A percentile compares a stretch with the other conserved stretches of the same genome.
These are phyloP conservation scores for Lordiphosa collinella DNA, from an alignment of 1,140 invertebrate genomes.

Conservation along the genomic window DNA sequence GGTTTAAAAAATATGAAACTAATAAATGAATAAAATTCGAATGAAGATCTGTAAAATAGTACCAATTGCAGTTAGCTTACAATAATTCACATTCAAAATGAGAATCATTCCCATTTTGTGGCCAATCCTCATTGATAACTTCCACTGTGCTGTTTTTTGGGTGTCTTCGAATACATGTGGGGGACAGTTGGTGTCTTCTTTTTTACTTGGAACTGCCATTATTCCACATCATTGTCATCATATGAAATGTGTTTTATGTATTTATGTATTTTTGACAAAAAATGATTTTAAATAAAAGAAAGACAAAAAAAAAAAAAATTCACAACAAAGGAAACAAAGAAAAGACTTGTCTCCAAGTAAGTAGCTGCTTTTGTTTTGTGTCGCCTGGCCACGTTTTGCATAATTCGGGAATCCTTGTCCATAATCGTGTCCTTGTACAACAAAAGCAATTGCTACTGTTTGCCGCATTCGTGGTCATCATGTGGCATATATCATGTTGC, in stretches of 20 bases:
- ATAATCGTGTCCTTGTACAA: conserved; percentile 76
- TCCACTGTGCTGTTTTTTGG: neutral
- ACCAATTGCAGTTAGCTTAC: no score
- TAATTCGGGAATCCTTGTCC: conserved; percentile 49
- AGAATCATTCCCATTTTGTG: no score
- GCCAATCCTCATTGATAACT: no score
- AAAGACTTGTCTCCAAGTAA: conserved; percentile 17
- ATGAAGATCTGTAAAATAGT: no score
- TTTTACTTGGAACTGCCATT: conserved; percentile 24
- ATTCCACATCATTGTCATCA: conserved; percentile 44
- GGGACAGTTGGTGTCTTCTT: neutral
- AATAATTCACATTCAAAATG: no score
- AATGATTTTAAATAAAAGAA: conserved; percentile 6
- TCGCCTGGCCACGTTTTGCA: conserved; percentile 60
- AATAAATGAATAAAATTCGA: no score
- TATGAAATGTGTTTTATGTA: conserved; percentile 12
- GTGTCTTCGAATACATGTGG: no score
- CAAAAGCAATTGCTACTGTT: conserved; percentile 79
- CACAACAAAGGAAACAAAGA: conserved; percentile 39
- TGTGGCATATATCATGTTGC: conserved; percentile 76
- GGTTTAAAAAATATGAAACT: no score
- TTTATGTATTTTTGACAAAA: neutral
- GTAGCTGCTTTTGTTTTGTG: conserved; percentile 28
- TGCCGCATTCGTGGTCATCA: conserved; percentile 66
- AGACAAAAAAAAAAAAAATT: no score